Base-by-base conservation (phyloP, 2,797 vertebrate species). In the Galagoides demidoff region DNA sequence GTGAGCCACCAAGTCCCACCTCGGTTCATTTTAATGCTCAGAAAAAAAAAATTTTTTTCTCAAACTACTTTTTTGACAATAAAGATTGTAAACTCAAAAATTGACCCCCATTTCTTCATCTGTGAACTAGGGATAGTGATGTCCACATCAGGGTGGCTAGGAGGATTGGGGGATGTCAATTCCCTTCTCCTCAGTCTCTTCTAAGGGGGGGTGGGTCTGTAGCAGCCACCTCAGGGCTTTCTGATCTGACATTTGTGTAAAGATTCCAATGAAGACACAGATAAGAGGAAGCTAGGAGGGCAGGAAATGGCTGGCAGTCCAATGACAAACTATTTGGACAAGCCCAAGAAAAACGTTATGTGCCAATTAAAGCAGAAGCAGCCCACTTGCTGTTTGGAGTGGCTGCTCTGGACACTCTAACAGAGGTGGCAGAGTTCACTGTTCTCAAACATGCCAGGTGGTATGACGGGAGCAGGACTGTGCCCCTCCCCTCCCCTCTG, bases 401-500 rank as follows among this genome's bases (percentile, higher is more conserved):
- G 1, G 34, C 9, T 23, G 10, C 17, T 45, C 11, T 0, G 14
- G 45, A 27, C 2, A 16, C 7, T 3, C 2, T 39, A 20, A n/a
- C 37, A 34, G 45, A 78, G 10, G 25, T 29, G 31, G 14, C 29
- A 88, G 31, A 64, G 6, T 8, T 25, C 3, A 57, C 29, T 73
- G 19, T 61, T 49, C 77, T 39, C 70, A 19, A 78, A 10, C 73
- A 3, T 0, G 3, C n/a, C 43, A 17, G 14, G 20, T 19, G 3
- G 14, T 0, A 6, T n/a, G 9, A n/a, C 1, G 17, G 29, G 12
- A 4, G 29, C 20, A 0, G 5, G 4, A n/a, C 31, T 9, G 10
- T 8, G 25, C 5, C 37, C 70, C 4, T 14, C 5, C 5, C 43
- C 23, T 52, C 49, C 49, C 49, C 49, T 27, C 77, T 25, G 1